Percentiles rank a stretch among this genome's conserved stretches.
phyloP scores from a whole-genome alignment of 2,797 vertebrate genomes.

The Thalassophryne amazonica region DNA sequence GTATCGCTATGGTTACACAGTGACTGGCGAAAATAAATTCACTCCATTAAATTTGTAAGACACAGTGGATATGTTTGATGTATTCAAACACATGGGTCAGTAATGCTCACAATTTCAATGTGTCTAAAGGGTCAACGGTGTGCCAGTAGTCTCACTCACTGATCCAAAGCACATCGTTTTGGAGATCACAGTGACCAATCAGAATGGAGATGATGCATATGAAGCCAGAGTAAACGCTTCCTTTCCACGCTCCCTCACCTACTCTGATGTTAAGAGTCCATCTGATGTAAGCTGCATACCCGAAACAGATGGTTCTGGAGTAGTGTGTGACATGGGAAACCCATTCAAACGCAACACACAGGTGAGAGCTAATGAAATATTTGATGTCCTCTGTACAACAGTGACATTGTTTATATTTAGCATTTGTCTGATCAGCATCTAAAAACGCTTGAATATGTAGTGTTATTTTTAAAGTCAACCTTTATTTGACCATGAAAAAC shows the following conservation, averaged over 20 bases:
- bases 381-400: not conserved
- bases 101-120: not conserved
- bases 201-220: constrained; percentile 88
- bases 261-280: constrained; percentile 57
- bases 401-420: not conserved
- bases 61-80: not conserved
- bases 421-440: too few species aligned
- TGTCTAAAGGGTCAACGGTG: constrained; percentile 65
- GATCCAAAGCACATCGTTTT: constrained; percentile 89
- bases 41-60: constrained; percentile 81
- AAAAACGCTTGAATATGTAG: too few species aligned
- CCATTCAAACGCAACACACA: constrained; percentile 85
- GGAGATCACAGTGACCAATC: constrained; percentile 89
- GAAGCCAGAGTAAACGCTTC: constrained; percentile 81
- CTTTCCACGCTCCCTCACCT: constrained; percentile 84
- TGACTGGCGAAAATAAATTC: constrained; percentile 76
- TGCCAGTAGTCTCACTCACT: constrained; percentile 84
- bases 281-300: constrained; percentile 74
- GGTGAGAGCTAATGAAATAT: constrained; percentile 67
- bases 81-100: not conserved
- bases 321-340: constrained; percentile 90
- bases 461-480: too few species aligned
- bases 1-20: constrained; percentile 80
- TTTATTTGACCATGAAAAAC: too few species aligned
- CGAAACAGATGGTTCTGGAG: constrained; percentile 87